Conservation (phyloP, 2,888 invertebrate genomes). For the Diplolepis rosae region DNA sequence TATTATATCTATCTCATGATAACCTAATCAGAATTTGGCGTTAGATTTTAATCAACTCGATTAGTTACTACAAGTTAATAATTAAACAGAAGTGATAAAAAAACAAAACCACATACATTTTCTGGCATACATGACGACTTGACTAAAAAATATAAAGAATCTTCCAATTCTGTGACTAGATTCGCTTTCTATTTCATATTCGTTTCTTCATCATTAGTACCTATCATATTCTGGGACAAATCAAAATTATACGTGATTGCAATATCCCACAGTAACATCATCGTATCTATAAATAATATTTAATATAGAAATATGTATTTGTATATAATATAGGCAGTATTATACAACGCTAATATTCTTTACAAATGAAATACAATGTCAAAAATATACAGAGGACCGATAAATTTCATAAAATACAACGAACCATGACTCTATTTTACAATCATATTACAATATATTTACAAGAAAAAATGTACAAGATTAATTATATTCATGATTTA, state of each 20-base stretch:
- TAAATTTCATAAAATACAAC: slow-evolving; percentile 36
- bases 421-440: slow-evolving; percentile 29
- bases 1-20: neutral
- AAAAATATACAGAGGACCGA: slow-evolving; percentile 51
- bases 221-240: neutral
- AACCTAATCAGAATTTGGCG: slow-evolving; percentile 10
- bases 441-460: slow-evolving; percentile 30
- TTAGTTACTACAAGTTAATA: neutral
- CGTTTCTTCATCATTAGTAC: neutral
- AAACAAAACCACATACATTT: neutral
- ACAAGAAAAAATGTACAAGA: slow-evolving; percentile 26
- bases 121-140: neutral
- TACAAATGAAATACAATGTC: slow-evolving; percentile 49
- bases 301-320: slow-evolving; percentile 38
- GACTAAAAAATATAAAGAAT: neutral
- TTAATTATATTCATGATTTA: slow-evolving; percentile 20
- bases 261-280: slow-evolving; percentile 20
- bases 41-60: neutral
- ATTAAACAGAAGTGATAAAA: neutral
- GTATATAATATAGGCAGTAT: slow-evolving; percentile 47
- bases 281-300: slow-evolving; percentile 22
- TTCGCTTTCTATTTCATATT: neutral
- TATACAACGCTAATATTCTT: slow-evolving; percentile 35
- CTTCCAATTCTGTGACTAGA: neutral
- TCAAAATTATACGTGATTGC: neutral